A percentile compares a stretch with the other conserved stretches of the same genome.
These are phyloP conservation scores for Sphyrna mokarran DNA, from an alignment of 2,113 vertebrate species.

Conservation along the genomic window DNA sequence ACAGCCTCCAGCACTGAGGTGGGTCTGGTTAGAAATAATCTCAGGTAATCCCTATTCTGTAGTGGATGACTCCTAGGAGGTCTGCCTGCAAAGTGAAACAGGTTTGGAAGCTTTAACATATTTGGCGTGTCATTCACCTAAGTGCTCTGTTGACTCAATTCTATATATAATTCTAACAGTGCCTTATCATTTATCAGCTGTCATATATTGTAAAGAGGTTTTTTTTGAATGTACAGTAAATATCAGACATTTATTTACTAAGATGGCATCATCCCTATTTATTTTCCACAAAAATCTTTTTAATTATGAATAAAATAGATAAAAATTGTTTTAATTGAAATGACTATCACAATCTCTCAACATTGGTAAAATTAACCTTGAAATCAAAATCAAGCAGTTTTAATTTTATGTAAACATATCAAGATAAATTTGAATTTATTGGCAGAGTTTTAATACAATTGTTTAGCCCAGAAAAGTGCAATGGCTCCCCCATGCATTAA, in stretches of 20 bases:
- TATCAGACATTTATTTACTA: slow-evolving; percentile 22
- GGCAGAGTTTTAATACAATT: background rate
- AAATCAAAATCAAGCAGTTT: background rate
- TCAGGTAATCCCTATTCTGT: slow-evolving; percentile 50
- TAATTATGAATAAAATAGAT: background rate
- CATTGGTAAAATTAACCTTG: background rate
- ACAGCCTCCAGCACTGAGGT: slow-evolving; percentile 47
- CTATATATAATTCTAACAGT: slow-evolving; percentile 25
- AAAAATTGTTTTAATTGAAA: background rate
- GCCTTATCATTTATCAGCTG: slow-evolving; percentile 33
- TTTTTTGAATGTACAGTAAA: background rate
- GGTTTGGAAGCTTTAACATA: slow-evolving; percentile 53
- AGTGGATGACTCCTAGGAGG: slow-evolving; percentile 53
- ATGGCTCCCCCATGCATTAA: background rate
- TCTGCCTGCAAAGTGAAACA: slow-evolving; percentile 53
- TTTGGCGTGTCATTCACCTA: slow-evolving; percentile 47
- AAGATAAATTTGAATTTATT: background rate
- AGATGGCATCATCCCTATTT: background rate
- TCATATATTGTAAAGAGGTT: slow-evolving; percentile 13
- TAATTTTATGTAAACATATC: background rate
- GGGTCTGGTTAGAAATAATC: slow-evolving; percentile 56
- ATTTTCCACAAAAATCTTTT: slow-evolving; percentile 1
- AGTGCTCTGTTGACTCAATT: slow-evolving; percentile 43
- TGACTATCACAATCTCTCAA: background rate
- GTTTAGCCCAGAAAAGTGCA: background rate